Base-by-base conservation (phyloP, 2,888 invertebrate genomes). In the Cryptophagus acutangulus region DNA sequence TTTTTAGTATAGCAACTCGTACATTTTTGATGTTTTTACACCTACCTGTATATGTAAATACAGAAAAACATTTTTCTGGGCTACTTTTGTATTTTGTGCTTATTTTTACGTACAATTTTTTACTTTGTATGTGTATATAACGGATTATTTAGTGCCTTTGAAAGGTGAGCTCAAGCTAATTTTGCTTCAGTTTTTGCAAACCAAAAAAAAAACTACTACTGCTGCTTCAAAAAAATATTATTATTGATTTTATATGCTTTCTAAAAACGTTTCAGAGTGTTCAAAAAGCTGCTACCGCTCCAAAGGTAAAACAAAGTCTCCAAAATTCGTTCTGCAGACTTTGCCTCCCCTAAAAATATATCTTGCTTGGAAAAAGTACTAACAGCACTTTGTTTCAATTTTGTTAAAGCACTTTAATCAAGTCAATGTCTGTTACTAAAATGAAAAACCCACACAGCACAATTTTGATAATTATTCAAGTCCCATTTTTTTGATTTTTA, bases 181-280 rank as follows among this genome's bases (percentile, higher is more conserved):
- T 31, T 36, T 41, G 43, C 44, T 41, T 47, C 17, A 13, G 8
- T 31, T 29, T 38, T 29, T 20, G 17, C 16, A 15, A 20, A 20
- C 13, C 18, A 5, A 34, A 9, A 18, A 34, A 3, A 6, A 4
- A 20, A 20, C 9, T 20, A 20, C 20, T 20, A 20, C 9, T 20
- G 9, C 9, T 5, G 3, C n/a, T 6, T 26, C 12, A 31, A 18
- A 38, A 34, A 34, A 34, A 18, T 34, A 8, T 34, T 18, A 3
- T 17, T 13, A 17, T 4, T 17, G 17, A 31, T 8, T 3, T 31
- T 43, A 39, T 34, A 41, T 18, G 17, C 41, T 43, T 46, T 48
- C 40, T 37, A 41, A 47, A 51, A 51, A 51, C 46, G 42, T 52
- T 55, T 54, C 56, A 57, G 55, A 51, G 47, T 42, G 47, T 48